Conservation (phyloP, 2,113 vertebrate genomes). For the Cygnus atratus region DNA sequence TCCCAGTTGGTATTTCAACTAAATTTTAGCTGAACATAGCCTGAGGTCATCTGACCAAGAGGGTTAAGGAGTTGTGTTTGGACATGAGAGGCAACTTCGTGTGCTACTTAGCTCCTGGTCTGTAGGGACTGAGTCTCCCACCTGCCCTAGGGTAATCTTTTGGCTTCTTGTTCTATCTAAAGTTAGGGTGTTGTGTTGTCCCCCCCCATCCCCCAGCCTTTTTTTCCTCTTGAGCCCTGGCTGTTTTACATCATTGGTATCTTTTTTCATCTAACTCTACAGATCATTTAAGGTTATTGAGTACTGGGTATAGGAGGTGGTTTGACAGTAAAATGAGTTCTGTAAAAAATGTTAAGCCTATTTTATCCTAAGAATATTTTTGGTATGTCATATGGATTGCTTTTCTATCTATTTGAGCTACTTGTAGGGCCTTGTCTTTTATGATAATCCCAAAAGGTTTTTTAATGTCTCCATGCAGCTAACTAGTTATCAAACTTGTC, state of each 20-base stretch:
- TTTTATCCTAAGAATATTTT: not conserved
- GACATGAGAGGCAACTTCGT: not conserved
- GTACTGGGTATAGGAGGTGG: not conserved
- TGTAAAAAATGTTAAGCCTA: fast-evolving
- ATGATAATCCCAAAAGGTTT: not conserved
- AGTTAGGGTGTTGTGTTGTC: not conserved
- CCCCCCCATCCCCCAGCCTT: not conserved
- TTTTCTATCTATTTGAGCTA: not conserved
- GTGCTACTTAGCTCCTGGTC: not conserved
- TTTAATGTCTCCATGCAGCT: not conserved
- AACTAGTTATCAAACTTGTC: not conserved
- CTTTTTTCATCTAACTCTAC: not conserved
- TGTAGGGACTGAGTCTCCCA: not conserved
- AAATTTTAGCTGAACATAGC: not conserved
- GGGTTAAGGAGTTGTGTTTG: not conserved
- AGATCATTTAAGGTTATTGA: not conserved
- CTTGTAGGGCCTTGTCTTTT: not conserved
- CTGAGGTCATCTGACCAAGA: not conserved
- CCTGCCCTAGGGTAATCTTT: not conserved
- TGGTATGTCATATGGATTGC: not conserved
- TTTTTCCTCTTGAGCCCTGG: not conserved
- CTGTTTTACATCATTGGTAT: not conserved
- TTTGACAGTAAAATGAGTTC: not conserved
- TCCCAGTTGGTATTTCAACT: not conserved
- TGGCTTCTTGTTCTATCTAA: not conserved